Conservation (phyloP, 2,797 vertebrate genomes). For the Anguilla megastoma region DNA sequence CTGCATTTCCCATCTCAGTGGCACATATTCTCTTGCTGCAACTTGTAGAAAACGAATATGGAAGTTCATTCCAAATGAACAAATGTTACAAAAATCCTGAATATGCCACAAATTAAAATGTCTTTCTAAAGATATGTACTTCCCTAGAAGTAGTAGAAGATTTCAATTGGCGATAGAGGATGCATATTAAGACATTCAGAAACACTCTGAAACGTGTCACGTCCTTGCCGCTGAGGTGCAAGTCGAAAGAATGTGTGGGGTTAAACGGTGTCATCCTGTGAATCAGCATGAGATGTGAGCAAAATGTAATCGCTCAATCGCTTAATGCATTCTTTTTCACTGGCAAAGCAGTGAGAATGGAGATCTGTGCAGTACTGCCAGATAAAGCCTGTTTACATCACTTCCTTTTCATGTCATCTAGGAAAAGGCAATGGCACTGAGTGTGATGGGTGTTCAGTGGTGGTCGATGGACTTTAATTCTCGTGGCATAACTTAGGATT, state of each 20-base stretch:
- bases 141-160: background rate
- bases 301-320: background rate
- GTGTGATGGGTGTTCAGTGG: background rate
- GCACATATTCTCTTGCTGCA: background rate
- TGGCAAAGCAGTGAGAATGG: background rate
- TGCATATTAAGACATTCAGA: background rate
- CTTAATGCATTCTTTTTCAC: background rate
- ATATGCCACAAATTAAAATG: background rate
- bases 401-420: background rate
- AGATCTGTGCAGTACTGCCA: background rate
- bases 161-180: background rate
- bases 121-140: background rate
- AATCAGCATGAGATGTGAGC: background rate
- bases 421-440: background rate
- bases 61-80: background rate
- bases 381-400: background rate
- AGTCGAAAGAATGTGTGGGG: background rate
- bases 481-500: background rate
- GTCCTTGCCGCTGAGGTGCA: background rate
- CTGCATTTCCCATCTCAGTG: background rate
- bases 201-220: background rate
- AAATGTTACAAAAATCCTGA: background rate
- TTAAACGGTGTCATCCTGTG: background rate
- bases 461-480: background rate
- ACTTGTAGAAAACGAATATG: background rate